phyloP scores from a whole-genome alignment of 2,888 invertebrate species.

The Chymomyza fuscimana region DNA sequence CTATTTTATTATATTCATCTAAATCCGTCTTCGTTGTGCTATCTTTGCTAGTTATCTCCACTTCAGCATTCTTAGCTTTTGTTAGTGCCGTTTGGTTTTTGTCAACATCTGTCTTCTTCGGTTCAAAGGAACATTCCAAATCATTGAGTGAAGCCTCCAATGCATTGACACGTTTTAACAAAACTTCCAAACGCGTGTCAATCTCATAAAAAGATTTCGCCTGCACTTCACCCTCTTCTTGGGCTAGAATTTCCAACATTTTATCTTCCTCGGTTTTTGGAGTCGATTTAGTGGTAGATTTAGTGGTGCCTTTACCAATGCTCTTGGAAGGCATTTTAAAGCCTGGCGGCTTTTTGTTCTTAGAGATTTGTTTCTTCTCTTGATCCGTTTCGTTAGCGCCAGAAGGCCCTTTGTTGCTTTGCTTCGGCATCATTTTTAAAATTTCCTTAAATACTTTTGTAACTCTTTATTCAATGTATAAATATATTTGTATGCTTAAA shows the following conservation, averaged over 20 bases:
- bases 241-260: neutral
- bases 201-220: conserved; percentile 30
- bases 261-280: neutral
- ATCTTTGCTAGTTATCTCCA: too few relatives aligned
- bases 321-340: neutral
- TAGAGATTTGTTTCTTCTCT: neutral
- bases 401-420: neutral
- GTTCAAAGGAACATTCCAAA: conserved; percentile 4
- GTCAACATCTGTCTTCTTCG: neutral
- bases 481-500: too few relatives aligned
- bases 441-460: neutral
- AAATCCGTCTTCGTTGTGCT: neutral
- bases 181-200: conserved; percentile 33
- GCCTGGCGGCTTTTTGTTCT: neutral
- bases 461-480: too few relatives aligned
- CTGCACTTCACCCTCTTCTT: neutral
- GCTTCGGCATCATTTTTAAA: neutral
- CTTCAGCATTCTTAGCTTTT: neutral
- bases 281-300: neutral
- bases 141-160: conserved; percentile 36
- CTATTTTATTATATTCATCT: neutral
- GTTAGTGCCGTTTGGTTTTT: neutral
- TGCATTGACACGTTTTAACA: conserved; percentile 31
- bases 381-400: neutral
- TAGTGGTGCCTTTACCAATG: neutral